Percentiles rank a stretch among this genome's conserved stretches.
These are phyloP conservation scores for Heloderma charlesbogerti DNA, from an alignment of 2,113 vertebrate genomes.

Conservation along the genomic window DNA sequence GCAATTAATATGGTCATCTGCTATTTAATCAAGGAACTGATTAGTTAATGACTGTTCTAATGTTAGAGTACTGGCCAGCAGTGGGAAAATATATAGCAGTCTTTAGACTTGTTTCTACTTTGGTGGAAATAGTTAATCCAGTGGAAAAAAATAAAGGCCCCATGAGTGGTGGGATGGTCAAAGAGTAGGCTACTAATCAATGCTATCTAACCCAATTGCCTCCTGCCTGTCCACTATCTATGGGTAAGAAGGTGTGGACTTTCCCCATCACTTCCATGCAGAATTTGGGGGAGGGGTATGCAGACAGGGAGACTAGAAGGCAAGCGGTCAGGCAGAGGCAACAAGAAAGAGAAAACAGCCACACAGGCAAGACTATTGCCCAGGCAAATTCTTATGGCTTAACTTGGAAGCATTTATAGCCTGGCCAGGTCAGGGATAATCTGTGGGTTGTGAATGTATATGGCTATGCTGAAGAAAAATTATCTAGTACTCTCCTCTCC, in stretches of 20 bases:
- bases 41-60: not conserved
- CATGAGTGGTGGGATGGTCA: not conserved
- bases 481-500: too few species aligned
- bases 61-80: constrained; percentile 2
- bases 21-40: constrained; percentile 25
- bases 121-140: not conserved
- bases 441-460: not conserved
- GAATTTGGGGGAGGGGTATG: not conserved
- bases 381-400: not conserved
- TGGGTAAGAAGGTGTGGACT: not conserved
- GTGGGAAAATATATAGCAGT: constrained; percentile 37
- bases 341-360: not conserved
- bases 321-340: not conserved
- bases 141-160: not conserved
- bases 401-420: not conserved
- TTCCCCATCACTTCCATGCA: not conserved
- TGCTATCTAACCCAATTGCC: not conserved
- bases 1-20: constrained; percentile 23
- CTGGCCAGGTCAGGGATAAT: not conserved
- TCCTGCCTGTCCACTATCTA: not conserved
- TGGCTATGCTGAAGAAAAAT: not conserved
- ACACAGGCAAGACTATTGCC: not conserved
- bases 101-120: constrained; percentile 8
- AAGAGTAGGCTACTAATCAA: not conserved
- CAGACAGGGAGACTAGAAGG: not conserved